phyloP scores from a whole-genome alignment of 2,888 invertebrate genomes.

The Colletes collaris region DNA sequence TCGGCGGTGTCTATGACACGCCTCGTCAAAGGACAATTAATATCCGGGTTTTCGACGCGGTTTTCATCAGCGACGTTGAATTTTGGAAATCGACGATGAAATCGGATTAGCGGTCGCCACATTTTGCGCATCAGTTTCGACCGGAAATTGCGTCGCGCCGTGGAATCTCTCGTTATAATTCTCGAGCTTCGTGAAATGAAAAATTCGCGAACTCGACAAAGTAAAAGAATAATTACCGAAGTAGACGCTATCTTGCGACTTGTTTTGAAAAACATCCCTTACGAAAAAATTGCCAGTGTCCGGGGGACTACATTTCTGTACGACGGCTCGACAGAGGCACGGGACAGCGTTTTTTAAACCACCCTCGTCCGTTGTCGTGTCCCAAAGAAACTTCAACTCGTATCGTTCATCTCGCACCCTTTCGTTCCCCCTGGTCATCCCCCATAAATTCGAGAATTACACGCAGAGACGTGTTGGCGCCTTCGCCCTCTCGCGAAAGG shows the following conservation, averaged over 20 bases:
- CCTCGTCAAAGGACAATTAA: slow-evolving; percentile 36
- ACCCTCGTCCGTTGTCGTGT: neutral
- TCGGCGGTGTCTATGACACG: neutral
- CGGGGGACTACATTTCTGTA: too few species aligned
- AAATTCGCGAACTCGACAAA: too few species aligned
- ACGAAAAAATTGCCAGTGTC: too few species aligned
- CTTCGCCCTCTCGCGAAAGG: slow-evolving; percentile 20
- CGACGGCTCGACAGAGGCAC: neutral
- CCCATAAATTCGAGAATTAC: slow-evolving; percentile 66
- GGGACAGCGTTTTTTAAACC: neutral
- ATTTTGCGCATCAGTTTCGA: neutral
- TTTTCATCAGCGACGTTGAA: slow-evolving; percentile 35
- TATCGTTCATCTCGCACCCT: slow-evolving; percentile 45
- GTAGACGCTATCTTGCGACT: too few species aligned
- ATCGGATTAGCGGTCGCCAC: slow-evolving; percentile 9
- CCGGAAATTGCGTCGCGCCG: neutral
- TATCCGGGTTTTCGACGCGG: slow-evolving; percentile 30
- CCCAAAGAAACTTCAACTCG: slow-evolving; percentile 16
- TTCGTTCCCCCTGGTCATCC: slow-evolving; percentile 54
- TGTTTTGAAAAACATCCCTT: too few species aligned
- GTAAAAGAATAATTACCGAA: too few species aligned
- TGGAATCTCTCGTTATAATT: too few species aligned
- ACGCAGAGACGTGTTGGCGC: slow-evolving; percentile 22
- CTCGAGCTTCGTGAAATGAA: too few species aligned
- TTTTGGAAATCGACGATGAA: slow-evolving; percentile 14